Conservation (phyloP, 2,797 vertebrate genomes). For the Anas georgica region DNA sequence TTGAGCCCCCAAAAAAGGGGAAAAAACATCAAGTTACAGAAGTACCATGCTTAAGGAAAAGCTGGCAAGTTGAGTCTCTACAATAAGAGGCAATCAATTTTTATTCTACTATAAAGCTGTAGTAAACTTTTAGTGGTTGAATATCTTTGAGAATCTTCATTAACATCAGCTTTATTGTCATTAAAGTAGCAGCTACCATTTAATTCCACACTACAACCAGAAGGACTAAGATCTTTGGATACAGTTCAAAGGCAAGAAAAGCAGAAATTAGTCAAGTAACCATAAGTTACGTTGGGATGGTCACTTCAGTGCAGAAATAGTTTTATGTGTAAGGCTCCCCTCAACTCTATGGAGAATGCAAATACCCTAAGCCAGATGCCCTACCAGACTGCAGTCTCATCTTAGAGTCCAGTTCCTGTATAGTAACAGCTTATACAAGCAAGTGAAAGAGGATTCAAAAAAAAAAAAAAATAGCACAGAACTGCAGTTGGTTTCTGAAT, state of each 20-base stretch:
- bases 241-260: slow-evolving; percentile 12
- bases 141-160: neutral
- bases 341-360: neutral
- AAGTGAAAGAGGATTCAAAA: neutral
- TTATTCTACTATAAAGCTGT: neutral
- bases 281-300: neutral
- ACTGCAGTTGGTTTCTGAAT: neutral
- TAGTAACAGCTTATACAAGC: neutral
- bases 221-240: slow-evolving; percentile 16
- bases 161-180: neutral
- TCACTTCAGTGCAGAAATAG: neutral
- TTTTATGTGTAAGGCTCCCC: neutral
- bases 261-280: slow-evolving; percentile 1
- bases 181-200: slow-evolving; percentile 15
- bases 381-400: neutral
- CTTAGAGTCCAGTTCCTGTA: neutral
- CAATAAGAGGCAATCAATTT: neutral
- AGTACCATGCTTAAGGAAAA: neutral
- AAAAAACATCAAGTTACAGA: neutral
- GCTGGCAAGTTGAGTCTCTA: neutral
- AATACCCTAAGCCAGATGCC: rapidly evolving
- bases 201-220: slow-evolving; percentile 8
- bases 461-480: neutral
- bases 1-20: neutral
- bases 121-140: neutral